Percentiles rank a stretch among this genome's conserved stretches.
Conservation (phyloP, 2,113 vertebrate species). For the Perccottus glenii region DNA sequence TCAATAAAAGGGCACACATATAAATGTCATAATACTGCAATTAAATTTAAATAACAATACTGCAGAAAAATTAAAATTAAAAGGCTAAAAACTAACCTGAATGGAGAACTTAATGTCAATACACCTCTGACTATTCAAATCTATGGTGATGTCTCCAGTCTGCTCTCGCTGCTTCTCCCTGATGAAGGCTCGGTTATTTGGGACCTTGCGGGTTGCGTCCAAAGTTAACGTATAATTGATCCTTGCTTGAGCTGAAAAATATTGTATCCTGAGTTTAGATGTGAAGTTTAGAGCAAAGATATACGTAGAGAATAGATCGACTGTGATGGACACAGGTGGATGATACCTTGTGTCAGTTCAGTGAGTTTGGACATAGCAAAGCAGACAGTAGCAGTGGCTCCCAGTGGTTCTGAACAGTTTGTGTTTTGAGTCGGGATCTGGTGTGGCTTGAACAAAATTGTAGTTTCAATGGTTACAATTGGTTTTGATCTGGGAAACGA, state of each 20-base stretch:
- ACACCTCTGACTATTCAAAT: fast-evolving
- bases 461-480: constrained; percentile 64
- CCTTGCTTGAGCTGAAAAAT: constrained; percentile 53
- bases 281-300: too few species aligned
- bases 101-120: neutral
- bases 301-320: too few species aligned
- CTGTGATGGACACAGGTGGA: neutral
- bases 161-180: neutral
- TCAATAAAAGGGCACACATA: neutral
- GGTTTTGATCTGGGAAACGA: constrained; percentile 70
- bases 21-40: neutral
- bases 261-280: neutral
- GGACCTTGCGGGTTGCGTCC: constrained; percentile 62
- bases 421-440: constrained; percentile 53
- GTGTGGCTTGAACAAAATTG: constrained; percentile 46
- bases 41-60: too few species aligned
- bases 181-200: constrained; percentile 67
- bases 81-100: constrained; percentile 45
- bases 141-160: neutral
- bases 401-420: constrained; percentile 32
- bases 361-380: constrained; percentile 60
- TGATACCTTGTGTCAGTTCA: constrained; percentile 32
- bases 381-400: constrained; percentile 47
- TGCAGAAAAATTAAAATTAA: neutral
- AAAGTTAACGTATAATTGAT: constrained; percentile 69